Evolutionary conservation across 2,113 vertebrate genomes (phyloP), one percentile per base, ranked within the genome.

Genomic region (rabbit (Oryctolagus cuniculus)): DNA sequence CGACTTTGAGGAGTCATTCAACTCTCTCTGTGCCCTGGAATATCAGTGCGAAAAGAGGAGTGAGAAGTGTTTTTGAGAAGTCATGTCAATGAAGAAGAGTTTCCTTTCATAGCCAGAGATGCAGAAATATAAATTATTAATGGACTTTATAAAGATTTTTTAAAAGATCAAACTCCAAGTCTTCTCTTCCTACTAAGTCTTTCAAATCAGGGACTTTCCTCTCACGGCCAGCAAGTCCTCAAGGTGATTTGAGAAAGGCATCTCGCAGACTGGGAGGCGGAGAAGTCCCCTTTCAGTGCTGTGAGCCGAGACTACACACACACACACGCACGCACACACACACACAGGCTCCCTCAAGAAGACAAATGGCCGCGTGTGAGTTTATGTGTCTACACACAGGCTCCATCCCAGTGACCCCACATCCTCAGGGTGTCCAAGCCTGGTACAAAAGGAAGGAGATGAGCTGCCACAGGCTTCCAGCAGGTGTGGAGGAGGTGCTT

Each of bases 171-270:
- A 90, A 74, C 19, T 38, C 27, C 13, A 25, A 25, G 12, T 61
- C 16, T 51, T 72, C 73, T 82, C 36, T 96, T 75, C 67, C 87
- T 51, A 24, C 27, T 29, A 58, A 51, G 31, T 44, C 81, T 92
- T 63, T 55, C 27, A 87, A 86, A 86, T 0, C 10, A 27, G 74
- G n/a, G 70, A n/a, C 55, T 95, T 98, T 97, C 79, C 22, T 64
- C 63, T 67, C 27, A 19, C 49, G 1, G 17, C 69, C 84, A 36
- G 70, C 36, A 84, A 96, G 90, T 91, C 85, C 95, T 98, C 95
- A 90, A 98, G 97, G 97, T 98, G 96, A 97, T 97, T 92, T 92
- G 96, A 95, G 88, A 96, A 97, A 96, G 55, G 67, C 66, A 81
- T 95, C 84, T 94, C 78, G 19, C 10, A 0, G 91, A 89, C 63